phyloP scores from a whole-genome alignment of 2,888 invertebrate genomes.

The Agonopterix heracliana region DNA sequence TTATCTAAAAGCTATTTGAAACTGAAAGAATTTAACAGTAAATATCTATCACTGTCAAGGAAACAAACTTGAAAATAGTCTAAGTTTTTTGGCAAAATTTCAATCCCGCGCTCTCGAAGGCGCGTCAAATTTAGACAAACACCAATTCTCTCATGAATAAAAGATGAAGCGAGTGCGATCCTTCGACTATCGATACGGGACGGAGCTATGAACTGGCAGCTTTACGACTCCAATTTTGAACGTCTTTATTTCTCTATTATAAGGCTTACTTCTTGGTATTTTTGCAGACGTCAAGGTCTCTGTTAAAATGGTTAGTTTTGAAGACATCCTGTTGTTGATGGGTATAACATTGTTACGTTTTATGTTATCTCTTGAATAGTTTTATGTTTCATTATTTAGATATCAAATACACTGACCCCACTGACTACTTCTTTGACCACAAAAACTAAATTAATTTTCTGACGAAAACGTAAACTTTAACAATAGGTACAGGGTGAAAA shows the following conservation, averaged over 20 bases:
- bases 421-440: too few species aligned
- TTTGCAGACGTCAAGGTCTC: conserved; percentile 25
- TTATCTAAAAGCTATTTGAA: too few species aligned
- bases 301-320: conserved; percentile 38
- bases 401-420: too few species aligned
- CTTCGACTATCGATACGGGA: conserved; percentile 7
- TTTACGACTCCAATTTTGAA: conserved; percentile 11
- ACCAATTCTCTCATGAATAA: conserved; percentile 13
- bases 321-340: conserved; percentile 31
- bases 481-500: too few species aligned
- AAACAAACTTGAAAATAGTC: conserved; percentile 9
- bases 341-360: not conserved
- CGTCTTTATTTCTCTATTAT: conserved; percentile 14
- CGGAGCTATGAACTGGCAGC: conserved; percentile 14
- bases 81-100: conserved; percentile 15
- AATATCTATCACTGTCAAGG: conserved; percentile 7
- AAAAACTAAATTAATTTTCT: too few species aligned
- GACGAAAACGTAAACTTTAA: too few species aligned
- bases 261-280: conserved; percentile 17
- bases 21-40: too few species aligned
- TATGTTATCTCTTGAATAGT: too few species aligned
- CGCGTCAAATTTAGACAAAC: conserved; percentile 14
- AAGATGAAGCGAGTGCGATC: conserved; percentile 11
- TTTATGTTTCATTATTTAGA: too few species aligned
- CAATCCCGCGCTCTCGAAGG: conserved; percentile 6